These are phyloP conservation scores for Distichodus sexfasciatus DNA, from an alignment of 2,797 vertebrate species.

Conservation along the genomic window DNA sequence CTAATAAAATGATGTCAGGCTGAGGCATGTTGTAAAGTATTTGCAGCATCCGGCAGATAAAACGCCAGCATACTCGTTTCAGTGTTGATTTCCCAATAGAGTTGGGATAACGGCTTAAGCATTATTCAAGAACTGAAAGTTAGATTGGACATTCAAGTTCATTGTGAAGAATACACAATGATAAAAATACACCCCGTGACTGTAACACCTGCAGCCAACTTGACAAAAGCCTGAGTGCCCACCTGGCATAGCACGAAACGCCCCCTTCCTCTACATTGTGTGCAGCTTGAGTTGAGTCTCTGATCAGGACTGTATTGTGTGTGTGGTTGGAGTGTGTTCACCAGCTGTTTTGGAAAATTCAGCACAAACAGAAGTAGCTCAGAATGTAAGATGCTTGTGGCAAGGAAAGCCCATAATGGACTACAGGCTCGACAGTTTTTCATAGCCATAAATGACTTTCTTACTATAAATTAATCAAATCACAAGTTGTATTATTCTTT, in stretches of 20 bases:
- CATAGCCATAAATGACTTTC: too few relatives aligned
- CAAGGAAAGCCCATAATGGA: neutral
- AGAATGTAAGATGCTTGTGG: conserved; percentile 6
- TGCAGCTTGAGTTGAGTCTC: conserved; percentile 40
- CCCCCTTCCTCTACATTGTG: conserved; percentile 30
- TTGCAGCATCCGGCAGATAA: too few relatives aligned
- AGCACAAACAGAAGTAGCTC: neutral
- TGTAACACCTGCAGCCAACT: conserved; percentile 12
- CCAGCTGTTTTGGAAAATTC: neutral
- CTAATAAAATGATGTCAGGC: too few relatives aligned
- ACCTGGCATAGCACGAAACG: conserved; percentile 38
- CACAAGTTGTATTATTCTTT: too few relatives aligned
- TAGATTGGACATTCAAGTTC: conserved; percentile 51
- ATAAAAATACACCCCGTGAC: neutral
- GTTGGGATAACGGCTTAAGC: too few relatives aligned
- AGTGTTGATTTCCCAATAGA: too few relatives aligned
- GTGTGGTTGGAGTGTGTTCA: conserved; percentile 24
- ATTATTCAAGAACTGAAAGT: too few relatives aligned
- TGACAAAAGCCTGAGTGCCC: neutral
- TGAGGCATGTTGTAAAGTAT: too few relatives aligned
- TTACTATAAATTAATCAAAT: too few relatives aligned
- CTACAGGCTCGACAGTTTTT: too few relatives aligned
- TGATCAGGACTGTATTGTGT: conserved; percentile 39
- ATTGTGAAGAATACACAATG: conserved; percentile 22
- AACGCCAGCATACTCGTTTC: too few relatives aligned